Evolutionary conservation across 2,888 invertebrate species (phyloP), one percentile per base, ranked within the genome.

Genomic region (Malacosoma neustria): DNA sequence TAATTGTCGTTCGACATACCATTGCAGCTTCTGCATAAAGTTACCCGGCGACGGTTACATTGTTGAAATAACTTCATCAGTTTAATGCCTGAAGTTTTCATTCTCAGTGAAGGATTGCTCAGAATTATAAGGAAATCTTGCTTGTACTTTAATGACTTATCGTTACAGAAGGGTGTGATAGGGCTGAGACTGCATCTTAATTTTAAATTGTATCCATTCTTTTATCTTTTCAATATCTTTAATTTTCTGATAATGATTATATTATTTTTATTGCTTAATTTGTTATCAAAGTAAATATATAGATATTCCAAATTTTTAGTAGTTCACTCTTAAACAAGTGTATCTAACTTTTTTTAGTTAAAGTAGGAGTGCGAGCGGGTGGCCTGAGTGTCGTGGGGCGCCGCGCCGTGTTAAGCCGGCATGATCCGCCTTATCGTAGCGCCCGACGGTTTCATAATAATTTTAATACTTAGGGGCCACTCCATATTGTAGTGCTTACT

Each of bases 1-100:
- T 84, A 82, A 84, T 84, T 82, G 84, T 80, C 73, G 72, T 79
- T 76, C 80, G 77, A 77, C 80, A 79, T 80, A 79, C 77, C 76
- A 67, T 64, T 76, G 80, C 72, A 79, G 80, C 72, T 74, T 77
- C 72, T 72, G 75, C 77, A 75, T 75, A 73, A 76, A 79, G 63
- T 77, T 75, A 60, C 69, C 54, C 64, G 69, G 59, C 69, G 59
- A 68, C 66, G 62, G 65, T 76, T 72, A 73, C 74, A 77, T 77
- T 77, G 79, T 79, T 76, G 56, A 66, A 69, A 79, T 82, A 75
- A 73, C 76, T 81, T 70, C 61, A 68, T 71, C 64, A 71, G 69
- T 69, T 74, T 77, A 71, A 80, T 76, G 75, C 66, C 67, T 63
- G 55, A 72, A 74, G 73, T 70, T 75, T 60, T 52, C 55, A 48